Evolutionary conservation across 2,888 invertebrate genomes (phyloP), one percentile per base, ranked within the genome.

Genomic region (Psococerastis gibbosa): DNA sequence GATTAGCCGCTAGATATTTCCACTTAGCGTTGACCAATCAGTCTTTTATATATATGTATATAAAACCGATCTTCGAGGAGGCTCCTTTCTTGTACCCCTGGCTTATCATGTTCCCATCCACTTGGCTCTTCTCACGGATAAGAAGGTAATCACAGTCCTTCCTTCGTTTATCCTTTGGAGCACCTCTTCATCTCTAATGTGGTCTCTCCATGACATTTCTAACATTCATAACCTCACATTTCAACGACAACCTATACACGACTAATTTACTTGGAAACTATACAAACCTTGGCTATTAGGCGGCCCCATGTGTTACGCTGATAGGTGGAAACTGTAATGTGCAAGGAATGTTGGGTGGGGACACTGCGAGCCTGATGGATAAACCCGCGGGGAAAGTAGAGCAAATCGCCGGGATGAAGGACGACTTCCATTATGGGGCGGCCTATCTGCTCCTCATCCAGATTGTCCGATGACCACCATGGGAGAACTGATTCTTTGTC

Each of bases 291-390:
- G 57, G 89, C 82, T 49, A 97, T 64, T 4, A 92, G 68, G 65
- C 97, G 89, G 20, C 78, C 82, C 75, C 83, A 97, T 0, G 87
- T 72, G 57, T 87, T 88, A 54, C 76, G 78, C 57, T 95, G 94
- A 56, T 85, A 91, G 54, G 85, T 78, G 41, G 92, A 94, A 3
- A 97, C 64, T 0, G 97, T 98, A 3, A 97, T 75, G 60, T 98
- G 97, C 2, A 97, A 68, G 2, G 95, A 95, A 64, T 97, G 92
- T 22, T 70, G 67, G 27, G 79, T 75, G 13, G 75, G 70, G 47
- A 79, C 69, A 1, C 91, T 83, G 43, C 71, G 66, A 2, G 80
- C 92, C 64, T 92, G 84, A 58, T 88, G 88, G 43, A 88, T 83
- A 18, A 73, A 77, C 44, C 88, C 88, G 42, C 87, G 69, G 1